phyloP scores from a whole-genome alignment of 2,797 vertebrate species.

The Macrochelys suwanniensis region DNA sequence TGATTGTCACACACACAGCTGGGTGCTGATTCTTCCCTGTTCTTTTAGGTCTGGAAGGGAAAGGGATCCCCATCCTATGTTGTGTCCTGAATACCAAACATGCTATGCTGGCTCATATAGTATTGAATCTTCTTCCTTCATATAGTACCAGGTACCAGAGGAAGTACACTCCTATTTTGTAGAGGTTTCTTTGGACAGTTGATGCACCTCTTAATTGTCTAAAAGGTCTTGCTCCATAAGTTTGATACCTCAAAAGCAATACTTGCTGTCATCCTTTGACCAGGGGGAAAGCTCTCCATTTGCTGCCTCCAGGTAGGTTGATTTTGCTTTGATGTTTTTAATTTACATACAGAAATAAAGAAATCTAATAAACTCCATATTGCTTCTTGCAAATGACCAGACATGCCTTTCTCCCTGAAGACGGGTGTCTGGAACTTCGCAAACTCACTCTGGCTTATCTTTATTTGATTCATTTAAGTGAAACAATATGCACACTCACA shows the following conservation, averaged over 20 bases:
- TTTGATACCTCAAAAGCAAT: background rate
- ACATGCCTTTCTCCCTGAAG: background rate
- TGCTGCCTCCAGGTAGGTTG: background rate
- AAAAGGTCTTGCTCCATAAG: background rate
- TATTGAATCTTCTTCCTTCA: background rate
- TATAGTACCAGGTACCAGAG: background rate
- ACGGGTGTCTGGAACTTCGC: background rate
- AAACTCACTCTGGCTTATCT: background rate
- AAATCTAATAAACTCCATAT: background rate
- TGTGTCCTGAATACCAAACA: background rate
- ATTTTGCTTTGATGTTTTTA: background rate
- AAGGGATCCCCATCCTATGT: background rate
- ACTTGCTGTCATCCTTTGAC: background rate
- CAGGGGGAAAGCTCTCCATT: background rate
- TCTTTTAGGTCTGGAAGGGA: background rate
- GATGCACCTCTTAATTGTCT: background rate
- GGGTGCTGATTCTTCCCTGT: background rate
- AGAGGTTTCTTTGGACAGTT: background rate
- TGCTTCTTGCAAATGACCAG: background rate
- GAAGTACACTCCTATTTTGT: background rate
- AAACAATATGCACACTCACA: constrained; percentile 12
- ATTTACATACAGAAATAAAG: background rate
- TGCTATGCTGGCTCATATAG: background rate
- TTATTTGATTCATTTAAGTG: constrained; percentile 3
- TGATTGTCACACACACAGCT: background rate